These are phyloP conservation scores for Oreohelix idahoensis DNA, from an alignment of 1,140 invertebrate genomes.

Conservation along the genomic window DNA sequence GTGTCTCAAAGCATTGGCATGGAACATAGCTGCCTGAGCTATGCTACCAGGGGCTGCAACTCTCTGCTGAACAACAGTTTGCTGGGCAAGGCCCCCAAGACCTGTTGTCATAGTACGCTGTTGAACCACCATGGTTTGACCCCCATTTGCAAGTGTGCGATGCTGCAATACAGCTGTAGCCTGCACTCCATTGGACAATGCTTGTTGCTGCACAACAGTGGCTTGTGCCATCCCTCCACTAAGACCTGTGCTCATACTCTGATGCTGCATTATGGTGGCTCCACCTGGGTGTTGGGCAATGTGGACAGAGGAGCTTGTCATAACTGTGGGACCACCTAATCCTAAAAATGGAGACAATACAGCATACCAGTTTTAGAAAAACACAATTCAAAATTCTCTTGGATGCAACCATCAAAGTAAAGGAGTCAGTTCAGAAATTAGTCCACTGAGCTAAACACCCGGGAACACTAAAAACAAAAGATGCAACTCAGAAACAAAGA, in stretches of 20 bases:
- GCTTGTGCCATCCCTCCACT: slow-evolving; percentile 25
- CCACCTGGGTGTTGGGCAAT: slow-evolving; percentile 23
- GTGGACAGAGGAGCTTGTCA: slow-evolving; percentile 24
- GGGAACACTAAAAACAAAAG: too few species aligned
- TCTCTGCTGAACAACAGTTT: slow-evolving; percentile 32
- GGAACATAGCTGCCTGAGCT: slow-evolving; percentile 1
- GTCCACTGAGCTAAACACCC: too few species aligned
- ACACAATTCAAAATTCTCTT: too few species aligned
- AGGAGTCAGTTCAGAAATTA: too few species aligned
- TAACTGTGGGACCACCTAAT: slow-evolving; percentile 4
- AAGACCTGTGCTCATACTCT: slow-evolving; percentile 29
- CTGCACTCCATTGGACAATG: slow-evolving; percentile 29
- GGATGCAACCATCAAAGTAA: too few species aligned
- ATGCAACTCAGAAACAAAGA: too few species aligned
- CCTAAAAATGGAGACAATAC: neutral
- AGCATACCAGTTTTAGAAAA: too few species aligned
- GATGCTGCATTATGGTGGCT: slow-evolving; percentile 31
- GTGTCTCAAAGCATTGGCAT: slow-evolving; percentile 21
- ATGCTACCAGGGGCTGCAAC: neutral
- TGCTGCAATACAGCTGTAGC: slow-evolving; percentile 26
- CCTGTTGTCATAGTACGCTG: slow-evolving; percentile 30
- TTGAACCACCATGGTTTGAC: slow-evolving; percentile 34
- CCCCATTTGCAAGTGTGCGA: slow-evolving; percentile 11
- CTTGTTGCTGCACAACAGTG: slow-evolving; percentile 23
- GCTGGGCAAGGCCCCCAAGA: slow-evolving; percentile 14